These are phyloP conservation scores for Crenuchus spilurus DNA, from an alignment of 2,797 vertebrate genomes.

Conservation along the genomic window DNA sequence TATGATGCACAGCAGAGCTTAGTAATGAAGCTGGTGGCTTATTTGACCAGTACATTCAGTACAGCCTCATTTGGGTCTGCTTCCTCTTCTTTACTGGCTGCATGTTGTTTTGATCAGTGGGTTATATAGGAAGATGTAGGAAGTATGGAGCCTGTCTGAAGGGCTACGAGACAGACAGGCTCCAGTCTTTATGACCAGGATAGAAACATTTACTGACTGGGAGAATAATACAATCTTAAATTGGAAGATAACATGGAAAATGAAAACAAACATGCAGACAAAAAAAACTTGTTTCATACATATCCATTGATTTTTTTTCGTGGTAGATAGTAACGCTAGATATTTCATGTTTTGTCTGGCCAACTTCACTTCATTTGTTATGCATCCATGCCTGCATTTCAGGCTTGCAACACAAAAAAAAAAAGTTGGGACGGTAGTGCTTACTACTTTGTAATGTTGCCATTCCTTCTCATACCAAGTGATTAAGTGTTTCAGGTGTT, in stretches of 20 bases:
- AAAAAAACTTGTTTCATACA: too few species aligned
- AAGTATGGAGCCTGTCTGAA: slow-evolving; percentile 7
- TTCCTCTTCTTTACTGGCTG: background rate
- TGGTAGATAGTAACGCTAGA: too few species aligned
- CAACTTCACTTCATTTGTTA: too few species aligned
- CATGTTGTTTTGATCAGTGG: background rate
- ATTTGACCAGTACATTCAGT: background rate
- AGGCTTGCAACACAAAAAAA: too few species aligned
- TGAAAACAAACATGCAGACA: too few species aligned
- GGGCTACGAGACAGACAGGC: background rate
- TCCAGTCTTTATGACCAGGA: background rate
- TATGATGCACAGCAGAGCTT: background rate
- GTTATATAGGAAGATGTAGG: background rate
- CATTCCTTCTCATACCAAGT: too few species aligned
- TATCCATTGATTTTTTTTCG: too few species aligned
- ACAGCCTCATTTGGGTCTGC: background rate
- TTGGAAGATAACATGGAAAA: background rate
- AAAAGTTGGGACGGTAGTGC: too few species aligned
- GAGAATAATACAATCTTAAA: background rate
- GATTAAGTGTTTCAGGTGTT: too few species aligned
- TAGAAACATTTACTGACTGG: slow-evolving; percentile 8
- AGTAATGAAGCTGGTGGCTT: background rate
- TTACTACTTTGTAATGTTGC: too few species aligned
- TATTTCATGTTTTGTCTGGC: too few species aligned
- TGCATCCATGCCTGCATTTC: too few species aligned